A percentile compares a stretch with the other conserved stretches of the same genome.
Evolutionary conservation across 2,888 invertebrate species (phyloP).

Genomic region (Brachycybe producta): DNA sequence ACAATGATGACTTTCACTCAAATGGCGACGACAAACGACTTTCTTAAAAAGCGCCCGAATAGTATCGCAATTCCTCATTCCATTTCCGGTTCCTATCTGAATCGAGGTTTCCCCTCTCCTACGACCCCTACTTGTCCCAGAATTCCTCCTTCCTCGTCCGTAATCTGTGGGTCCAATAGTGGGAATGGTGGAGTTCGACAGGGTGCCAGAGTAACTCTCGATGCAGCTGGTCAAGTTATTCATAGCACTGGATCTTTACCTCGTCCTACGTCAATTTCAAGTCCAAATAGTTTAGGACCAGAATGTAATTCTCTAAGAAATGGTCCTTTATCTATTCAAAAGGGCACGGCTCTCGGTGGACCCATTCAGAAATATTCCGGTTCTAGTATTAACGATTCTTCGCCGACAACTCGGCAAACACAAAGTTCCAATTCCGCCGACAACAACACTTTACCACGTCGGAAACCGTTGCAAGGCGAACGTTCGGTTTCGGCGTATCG

Average conservation of each 20-base stretch:
- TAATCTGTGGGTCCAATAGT: not conserved
- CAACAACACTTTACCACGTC: conserved; percentile 15
- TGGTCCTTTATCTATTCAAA: no score
- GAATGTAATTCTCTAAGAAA: no score
- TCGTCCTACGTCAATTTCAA: not conserved
- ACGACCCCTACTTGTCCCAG: no score
- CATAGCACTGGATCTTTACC: conserved; percentile 9
- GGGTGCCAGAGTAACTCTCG: conserved; percentile 66
- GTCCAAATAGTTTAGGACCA: no score
- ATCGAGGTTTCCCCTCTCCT: no score
- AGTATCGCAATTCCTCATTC: not conserved
- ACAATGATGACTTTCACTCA: not conserved
- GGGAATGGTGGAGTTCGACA: conserved; percentile 34
- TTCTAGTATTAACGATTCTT: no score
- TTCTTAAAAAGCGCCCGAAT: not conserved
- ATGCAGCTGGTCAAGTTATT: conserved; percentile 67
- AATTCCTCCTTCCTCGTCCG: not conserved
- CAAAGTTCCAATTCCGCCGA: not conserved
- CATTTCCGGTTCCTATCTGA: not conserved
- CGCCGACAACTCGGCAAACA: not conserved
- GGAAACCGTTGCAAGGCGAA: conserved; percentile 3
- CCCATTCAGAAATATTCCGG: no score
- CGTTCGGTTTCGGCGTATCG: not conserved
- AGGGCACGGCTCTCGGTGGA: no score
- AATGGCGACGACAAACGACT: not conserved